These are phyloP conservation scores for Ibycter americanus DNA, from an alignment of 2,797 vertebrate species.

Conservation along the genomic window DNA sequence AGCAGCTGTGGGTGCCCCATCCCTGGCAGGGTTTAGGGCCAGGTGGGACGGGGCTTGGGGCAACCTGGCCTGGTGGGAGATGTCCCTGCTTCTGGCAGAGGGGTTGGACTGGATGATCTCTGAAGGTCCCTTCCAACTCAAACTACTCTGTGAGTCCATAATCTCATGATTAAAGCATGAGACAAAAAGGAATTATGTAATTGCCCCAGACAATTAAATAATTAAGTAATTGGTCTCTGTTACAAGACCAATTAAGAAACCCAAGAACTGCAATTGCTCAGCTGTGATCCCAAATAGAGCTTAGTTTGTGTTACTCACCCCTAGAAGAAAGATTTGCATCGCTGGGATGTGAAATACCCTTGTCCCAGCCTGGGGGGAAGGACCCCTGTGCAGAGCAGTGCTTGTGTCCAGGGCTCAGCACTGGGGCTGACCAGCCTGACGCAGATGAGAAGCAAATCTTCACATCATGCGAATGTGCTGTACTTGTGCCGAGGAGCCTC, in stretches of 20 bases:
- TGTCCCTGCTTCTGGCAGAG: background rate
- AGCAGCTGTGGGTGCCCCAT: too few species aligned
- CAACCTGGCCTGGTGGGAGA: too few species aligned
- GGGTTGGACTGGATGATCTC: background rate
- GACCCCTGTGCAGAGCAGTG: background rate
- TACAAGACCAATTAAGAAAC: background rate
- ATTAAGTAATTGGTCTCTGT: background rate
- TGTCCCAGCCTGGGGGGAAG: background rate
- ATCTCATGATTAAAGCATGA: background rate
- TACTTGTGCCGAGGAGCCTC: accelerated
- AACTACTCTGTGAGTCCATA: background rate
- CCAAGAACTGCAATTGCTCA: background rate
- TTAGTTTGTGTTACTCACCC: background rate
- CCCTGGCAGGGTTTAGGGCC: too few species aligned
- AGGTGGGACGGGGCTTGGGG: too few species aligned
- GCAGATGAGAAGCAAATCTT: background rate
- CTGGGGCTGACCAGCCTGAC: background rate
- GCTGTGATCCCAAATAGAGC: background rate
- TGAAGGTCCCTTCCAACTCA: background rate
- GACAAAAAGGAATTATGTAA: background rate
- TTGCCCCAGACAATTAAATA: background rate
- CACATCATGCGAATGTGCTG: accelerated
- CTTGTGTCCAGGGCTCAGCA: accelerated
- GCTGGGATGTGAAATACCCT: background rate
- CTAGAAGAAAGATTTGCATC: background rate